These are phyloP conservation scores for Ploceus nigricollis DNA, from an alignment of 2,113 vertebrate species.

Conservation along the genomic window DNA sequence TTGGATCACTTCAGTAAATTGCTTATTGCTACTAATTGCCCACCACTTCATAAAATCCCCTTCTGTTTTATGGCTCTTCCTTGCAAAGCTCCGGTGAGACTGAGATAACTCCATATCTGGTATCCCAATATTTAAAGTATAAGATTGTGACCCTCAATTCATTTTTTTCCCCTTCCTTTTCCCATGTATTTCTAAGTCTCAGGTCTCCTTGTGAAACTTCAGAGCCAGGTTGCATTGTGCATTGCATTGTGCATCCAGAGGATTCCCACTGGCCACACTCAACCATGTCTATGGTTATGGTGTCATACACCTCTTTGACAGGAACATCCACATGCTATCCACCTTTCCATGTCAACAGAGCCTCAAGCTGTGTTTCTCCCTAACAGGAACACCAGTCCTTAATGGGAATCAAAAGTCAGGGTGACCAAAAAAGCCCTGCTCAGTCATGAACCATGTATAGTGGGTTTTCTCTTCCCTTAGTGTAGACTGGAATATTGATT, in stretches of 20 bases:
- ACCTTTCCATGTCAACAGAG: neutral
- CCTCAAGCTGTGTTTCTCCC: neutral
- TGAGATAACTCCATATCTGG: neutral
- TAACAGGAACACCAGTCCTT: neutral
- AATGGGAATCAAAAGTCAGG: neutral
- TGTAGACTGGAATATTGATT: neutral
- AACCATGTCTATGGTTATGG: neutral
- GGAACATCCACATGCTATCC: fast-evolving
- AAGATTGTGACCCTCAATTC: neutral
- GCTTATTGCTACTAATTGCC: neutral
- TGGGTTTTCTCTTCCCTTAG: neutral
- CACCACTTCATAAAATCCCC: neutral
- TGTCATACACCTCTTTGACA: neutral
- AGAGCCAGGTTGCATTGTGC: neutral
- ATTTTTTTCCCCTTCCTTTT: neutral
- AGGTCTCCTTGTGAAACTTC: neutral
- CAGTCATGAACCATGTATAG: neutral
- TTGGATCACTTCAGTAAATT: neutral
- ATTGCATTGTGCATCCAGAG: neutral
- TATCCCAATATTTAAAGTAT: neutral
- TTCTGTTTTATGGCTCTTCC: neutral
- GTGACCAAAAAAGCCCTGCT: neutral
- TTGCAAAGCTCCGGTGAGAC: neutral
- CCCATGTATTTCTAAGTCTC: neutral
- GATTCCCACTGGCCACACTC: neutral